phyloP scores from a whole-genome alignment of 2,797 vertebrate species.

The Pelobates cultripes region DNA sequence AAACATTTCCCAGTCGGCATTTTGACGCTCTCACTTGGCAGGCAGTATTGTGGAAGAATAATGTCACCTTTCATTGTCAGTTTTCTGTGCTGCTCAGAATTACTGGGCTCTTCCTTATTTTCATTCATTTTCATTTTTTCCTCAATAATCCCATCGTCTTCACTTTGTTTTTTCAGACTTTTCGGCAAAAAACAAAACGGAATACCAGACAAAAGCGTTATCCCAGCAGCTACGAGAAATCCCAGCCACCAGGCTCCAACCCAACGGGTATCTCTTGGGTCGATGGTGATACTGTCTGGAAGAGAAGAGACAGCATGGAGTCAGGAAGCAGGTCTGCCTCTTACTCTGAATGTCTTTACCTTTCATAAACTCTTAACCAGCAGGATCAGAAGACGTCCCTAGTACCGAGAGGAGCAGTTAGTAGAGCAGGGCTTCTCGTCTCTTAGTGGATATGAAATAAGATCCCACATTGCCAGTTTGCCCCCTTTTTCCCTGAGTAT shows the following conservation, averaged over 20 bases:
- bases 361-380: too few relatives aligned
- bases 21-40: too few relatives aligned
- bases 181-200: conserved; percentile 86
- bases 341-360: too few relatives aligned
- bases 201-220: conserved; percentile 75
- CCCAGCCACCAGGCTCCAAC: conserved; percentile 90
- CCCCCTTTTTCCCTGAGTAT: too few relatives aligned
- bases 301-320: conserved; percentile 27
- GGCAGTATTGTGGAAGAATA: too few relatives aligned
- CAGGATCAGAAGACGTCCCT: too few relatives aligned
- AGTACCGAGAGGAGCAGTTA: too few relatives aligned
- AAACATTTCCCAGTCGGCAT: too few relatives aligned
- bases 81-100: conserved; percentile 1
- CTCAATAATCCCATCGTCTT: conserved; percentile 12
- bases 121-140: conserved; percentile 27
- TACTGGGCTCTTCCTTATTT: background rate
- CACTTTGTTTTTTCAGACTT: conserved; percentile 73
- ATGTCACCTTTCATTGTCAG: conserved; percentile 58
- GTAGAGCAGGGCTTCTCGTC: too few relatives aligned
- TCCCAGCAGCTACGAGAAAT: conserved; percentile 76
- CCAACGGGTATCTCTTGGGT: conserved; percentile 80
- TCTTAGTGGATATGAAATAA: too few relatives aligned
- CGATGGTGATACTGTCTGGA: conserved; percentile 80
- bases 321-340: too few relatives aligned
- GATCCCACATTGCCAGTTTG: too few relatives aligned